These are phyloP conservation scores for Arctopsyche grandis DNA, from an alignment of 1,140 invertebrate species.

Conservation along the genomic window DNA sequence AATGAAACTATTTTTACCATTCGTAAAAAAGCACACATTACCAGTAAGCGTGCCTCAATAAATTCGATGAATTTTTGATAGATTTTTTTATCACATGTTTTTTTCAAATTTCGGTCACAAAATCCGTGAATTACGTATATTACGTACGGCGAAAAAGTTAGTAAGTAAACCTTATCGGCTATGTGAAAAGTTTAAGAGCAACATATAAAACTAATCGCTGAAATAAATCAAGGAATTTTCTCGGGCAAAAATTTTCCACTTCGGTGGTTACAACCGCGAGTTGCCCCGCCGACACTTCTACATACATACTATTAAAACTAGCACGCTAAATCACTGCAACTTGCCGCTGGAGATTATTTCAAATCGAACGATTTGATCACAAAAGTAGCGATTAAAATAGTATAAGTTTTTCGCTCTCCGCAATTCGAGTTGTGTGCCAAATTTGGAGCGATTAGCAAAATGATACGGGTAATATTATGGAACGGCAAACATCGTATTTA, in stretches of 20 bases:
- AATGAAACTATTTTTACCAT: neutral
- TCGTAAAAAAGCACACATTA: neutral
- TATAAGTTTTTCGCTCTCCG: too few species aligned
- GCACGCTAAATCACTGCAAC: too few species aligned
- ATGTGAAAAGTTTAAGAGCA: neutral
- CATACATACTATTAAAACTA: neutral
- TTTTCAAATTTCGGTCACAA: too few species aligned
- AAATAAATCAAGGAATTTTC: conserved; percentile 16
- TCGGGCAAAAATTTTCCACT: neutral
- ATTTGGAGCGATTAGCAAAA: too few species aligned
- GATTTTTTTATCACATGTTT: too few species aligned
- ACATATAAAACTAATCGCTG: neutral
- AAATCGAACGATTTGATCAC: neutral
- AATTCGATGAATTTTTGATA: too few species aligned
- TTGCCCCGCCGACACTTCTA: neutral
- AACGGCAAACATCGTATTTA: too few species aligned
- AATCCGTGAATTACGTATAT: too few species aligned
- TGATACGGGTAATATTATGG: too few species aligned
- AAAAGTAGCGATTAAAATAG: neutral
- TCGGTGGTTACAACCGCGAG: neutral
- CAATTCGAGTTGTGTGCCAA: too few species aligned
- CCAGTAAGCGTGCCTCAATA: neutral
- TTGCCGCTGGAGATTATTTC: too few species aligned
- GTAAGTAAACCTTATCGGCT: neutral
- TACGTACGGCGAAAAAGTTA: neutral